Conservation (phyloP, 2,113 vertebrate species). For the Neodon shergylaensis region DNA sequence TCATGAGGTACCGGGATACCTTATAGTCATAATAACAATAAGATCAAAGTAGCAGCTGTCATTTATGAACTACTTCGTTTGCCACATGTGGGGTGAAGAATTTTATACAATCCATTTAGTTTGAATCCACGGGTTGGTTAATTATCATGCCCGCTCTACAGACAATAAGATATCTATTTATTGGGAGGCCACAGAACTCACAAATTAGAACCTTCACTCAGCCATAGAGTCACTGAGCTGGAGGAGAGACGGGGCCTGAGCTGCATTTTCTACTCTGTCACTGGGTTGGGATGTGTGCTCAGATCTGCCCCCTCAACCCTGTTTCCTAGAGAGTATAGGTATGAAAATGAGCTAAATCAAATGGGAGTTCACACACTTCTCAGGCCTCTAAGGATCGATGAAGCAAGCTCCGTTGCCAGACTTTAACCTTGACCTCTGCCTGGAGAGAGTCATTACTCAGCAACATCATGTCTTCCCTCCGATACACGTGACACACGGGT, state of each 20-base stretch:
- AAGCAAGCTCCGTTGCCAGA: neutral
- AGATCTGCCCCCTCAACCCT: neutral
- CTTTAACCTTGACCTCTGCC: neutral
- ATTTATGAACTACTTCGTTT: neutral
- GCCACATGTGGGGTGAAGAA: neutral
- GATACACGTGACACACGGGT: neutral
- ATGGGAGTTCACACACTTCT: neutral
- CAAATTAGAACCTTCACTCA: neutral
- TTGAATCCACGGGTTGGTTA: neutral
- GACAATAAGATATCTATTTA: conserved; percentile 16
- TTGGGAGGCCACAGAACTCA: neutral
- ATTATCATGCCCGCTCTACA: neutral
- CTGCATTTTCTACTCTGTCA: neutral
- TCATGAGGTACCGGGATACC: neutral
- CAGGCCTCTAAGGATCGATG: neutral
- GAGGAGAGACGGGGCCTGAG: neutral
- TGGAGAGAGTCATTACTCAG: neutral
- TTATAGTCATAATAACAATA: neutral
- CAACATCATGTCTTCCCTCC: neutral
- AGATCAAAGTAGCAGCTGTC: neutral
- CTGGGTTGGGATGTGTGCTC: neutral
- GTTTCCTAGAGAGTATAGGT: neutral
- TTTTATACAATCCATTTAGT: neutral
- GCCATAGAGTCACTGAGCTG: neutral
- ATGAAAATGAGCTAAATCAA: neutral